A percentile compares a stretch with the other conserved stretches of the same genome.
These are phyloP conservation scores for Pocillopora verrucosa DNA, from an alignment of 64 coral and sea anemone species.

Conservation along the genomic window DNA sequence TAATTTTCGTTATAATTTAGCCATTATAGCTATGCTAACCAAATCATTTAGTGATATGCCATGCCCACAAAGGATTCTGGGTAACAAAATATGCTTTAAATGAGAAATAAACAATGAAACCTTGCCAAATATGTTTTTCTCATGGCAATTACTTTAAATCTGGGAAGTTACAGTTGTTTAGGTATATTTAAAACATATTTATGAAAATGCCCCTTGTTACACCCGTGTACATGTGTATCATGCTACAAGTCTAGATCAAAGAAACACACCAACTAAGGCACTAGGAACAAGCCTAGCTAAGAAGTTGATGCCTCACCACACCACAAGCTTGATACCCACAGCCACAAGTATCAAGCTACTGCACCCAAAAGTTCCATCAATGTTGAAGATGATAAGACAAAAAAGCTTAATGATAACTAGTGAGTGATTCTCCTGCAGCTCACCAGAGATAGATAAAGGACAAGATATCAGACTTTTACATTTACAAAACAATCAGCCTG, in stretches of 20 bases:
- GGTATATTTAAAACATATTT: conserved; percentile 32
- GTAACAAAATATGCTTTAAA: conserved; percentile 44
- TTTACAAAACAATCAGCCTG: too few species aligned
- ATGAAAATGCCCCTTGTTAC: conserved; percentile 35
- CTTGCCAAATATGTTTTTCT: conserved; percentile 41
- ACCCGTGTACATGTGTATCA: conserved; percentile 43
- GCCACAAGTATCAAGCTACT: too few species aligned
- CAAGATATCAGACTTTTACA: too few species aligned
- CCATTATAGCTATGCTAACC: conserved; percentile 8
- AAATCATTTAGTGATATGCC: conserved; percentile 14
- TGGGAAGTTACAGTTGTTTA: conserved; percentile 1
- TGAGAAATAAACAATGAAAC: conserved; percentile 20
- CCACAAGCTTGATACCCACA: too few species aligned
- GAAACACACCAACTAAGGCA: too few species aligned
- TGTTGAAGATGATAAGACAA: too few species aligned
- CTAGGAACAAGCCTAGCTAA: too few species aligned
- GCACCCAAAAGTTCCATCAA: too few species aligned
- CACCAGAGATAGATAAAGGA: too few species aligned
- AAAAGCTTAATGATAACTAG: too few species aligned
- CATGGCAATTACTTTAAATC: conserved; percentile 42
- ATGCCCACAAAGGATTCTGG: conserved; percentile 58
- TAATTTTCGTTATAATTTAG: conserved; percentile 41
- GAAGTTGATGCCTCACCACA: too few species aligned
- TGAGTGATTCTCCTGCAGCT: too few species aligned
- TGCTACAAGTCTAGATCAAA: conserved; percentile 6